Evolutionary conservation across 2,113 vertebrate species (phyloP), one percentile per base, ranked within the genome.

Genomic region (Semnornis frantzii): DNA sequence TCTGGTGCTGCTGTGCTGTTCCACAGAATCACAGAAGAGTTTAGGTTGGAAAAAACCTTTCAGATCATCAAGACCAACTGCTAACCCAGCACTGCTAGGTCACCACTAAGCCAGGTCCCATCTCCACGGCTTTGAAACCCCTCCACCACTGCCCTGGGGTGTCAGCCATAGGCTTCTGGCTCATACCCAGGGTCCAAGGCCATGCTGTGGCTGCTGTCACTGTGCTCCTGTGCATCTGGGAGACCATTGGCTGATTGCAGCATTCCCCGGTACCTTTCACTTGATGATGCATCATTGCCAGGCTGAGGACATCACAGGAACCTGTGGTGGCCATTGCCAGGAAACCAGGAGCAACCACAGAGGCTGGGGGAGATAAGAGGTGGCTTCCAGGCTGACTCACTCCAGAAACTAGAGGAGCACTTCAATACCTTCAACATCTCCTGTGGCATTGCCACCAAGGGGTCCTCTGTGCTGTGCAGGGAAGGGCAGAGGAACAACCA

Each of bases 361-460:
- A 63, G 62, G 72, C 30, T 15, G 12, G 17, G 63, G 74, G 16
- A 46, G 20, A 9, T 21, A 31, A 55, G 50, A 31, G 25, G 25
- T 3, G 6, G 8, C 33, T 33, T 7, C 39, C 15, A 1, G 4
- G 12, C 24, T 28, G 15, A 18, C 9, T 2, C 12, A 21, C 5
- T 42, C 18, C 39, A 19, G 58, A 18, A 71, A 28, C 75, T 39
- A 75, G 27, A 55, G n/a, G 11, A 37, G 48, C 17, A 9, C n/a
- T 39, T 64, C 66, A 8, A 65, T 12, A 9, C 39, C 37, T 66
- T 46, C 42, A 17, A 3, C 2, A 8, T 10, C 59, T 52, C 42
- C 68, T 31, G 42, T 46, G 42, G 19, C 64, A 66, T 23, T 7
- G 9, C 18, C 30, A 44, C 50, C 2, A 1, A 19, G 50, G 13